phyloP scores from a whole-genome alignment of 1,140 invertebrate species.

The Dendrolimus punctatus region DNA sequence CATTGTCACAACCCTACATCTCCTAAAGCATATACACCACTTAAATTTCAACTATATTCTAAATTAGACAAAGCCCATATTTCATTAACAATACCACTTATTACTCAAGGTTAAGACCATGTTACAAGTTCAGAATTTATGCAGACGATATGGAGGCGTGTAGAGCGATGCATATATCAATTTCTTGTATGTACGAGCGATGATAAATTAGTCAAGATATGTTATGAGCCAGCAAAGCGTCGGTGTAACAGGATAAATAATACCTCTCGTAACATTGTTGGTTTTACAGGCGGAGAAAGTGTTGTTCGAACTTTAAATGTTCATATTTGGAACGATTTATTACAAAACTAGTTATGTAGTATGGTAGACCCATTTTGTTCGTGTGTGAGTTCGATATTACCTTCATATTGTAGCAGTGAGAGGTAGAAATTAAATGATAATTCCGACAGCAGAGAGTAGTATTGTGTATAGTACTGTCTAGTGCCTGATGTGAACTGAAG shows the following conservation, averaged over 20 bases:
- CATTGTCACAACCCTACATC: not conserved
- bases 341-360: too few relatives aligned
- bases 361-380: too few relatives aligned
- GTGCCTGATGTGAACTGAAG: too few relatives aligned
- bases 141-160: slow-evolving; percentile 16
- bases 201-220: slow-evolving; percentile 36
- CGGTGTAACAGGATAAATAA: slow-evolving; percentile 7
- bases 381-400: too few relatives aligned
- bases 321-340: too few relatives aligned
- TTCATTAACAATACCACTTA: slow-evolving; percentile 5
- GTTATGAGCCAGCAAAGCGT: slow-evolving; percentile 17
- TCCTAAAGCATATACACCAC: not conserved
- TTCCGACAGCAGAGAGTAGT: too few relatives aligned
- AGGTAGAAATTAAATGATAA: too few relatives aligned
- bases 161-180: slow-evolving; percentile 33
- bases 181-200: slow-evolving; percentile 28
- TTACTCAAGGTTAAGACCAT: slow-evolving; percentile 19
- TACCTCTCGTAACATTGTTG: slow-evolving; percentile 16
- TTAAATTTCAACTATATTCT: slow-evolving; percentile 9
- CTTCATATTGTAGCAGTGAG: too few relatives aligned
- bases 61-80: slow-evolving; percentile 13
- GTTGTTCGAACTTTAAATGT: too few relatives aligned
- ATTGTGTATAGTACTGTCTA: too few relatives aligned
- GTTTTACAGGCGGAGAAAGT: not conserved
- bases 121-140: slow-evolving; percentile 36